Conservation (phyloP, 1,140 invertebrate species). For the Lordiphosa mommai region DNA sequence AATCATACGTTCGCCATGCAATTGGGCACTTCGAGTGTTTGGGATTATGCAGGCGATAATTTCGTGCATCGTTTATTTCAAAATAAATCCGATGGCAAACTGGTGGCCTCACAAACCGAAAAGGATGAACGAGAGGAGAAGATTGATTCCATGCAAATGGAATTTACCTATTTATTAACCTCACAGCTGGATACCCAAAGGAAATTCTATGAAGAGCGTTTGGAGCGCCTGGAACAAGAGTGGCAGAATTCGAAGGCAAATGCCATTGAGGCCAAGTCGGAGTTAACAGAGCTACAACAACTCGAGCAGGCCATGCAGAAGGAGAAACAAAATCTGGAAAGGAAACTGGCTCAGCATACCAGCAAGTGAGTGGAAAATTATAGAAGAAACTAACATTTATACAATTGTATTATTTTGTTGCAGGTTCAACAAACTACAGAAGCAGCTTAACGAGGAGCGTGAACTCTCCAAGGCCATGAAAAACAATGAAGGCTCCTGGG, state of each 20-base stretch:
- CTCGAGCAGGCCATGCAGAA: conserved; percentile 81
- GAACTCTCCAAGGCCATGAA: conserved; percentile 89
- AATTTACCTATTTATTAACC: conserved; percentile 98
- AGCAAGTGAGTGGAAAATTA: conserved; percentile 80
- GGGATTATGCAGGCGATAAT: conserved; percentile 93
- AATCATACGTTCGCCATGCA: conserved; percentile 99
- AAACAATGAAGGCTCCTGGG: conserved; percentile 89
- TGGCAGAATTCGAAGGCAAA: conserved; percentile 77
- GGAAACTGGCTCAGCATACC: conserved; percentile 83
- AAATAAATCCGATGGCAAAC: conserved; percentile 98
- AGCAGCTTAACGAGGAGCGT: conserved; percentile 88
- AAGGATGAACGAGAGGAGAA: conserved; percentile 89
- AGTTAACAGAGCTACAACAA: conserved; percentile 81
- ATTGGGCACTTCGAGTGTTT: conserved; percentile 96
- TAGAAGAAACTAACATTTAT: neutral
- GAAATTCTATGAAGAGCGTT: conserved; percentile 93
- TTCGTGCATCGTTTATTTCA: conserved; percentile 98
- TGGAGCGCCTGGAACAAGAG: conserved; percentile 83
- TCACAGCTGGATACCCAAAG: conserved; percentile 97
- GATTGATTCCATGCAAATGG: conserved; percentile 94
- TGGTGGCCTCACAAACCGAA: conserved; percentile 87
- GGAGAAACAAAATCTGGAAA: conserved; percentile 86
- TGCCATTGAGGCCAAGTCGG: conserved; percentile 79
- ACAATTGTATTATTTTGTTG: neutral
- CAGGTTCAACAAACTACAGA: conserved; percentile 82